Evolutionary conservation across 2,888 invertebrate species (phyloP), one percentile per base, ranked within the genome.

Genomic region (Microdon myrmicae): DNA sequence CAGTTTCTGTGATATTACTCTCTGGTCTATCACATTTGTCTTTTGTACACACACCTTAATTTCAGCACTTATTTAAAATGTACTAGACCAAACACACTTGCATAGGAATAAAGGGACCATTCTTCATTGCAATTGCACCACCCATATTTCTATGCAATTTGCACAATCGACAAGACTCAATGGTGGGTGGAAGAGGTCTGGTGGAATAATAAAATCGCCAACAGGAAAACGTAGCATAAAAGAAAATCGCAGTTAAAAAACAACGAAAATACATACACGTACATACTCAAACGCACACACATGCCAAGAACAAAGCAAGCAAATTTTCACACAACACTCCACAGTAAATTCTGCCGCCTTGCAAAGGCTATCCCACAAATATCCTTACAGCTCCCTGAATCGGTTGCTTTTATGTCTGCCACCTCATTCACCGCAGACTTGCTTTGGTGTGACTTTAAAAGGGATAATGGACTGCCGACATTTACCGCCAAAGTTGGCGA

Each of bases 151-250:
- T 28, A 31, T 60, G 54, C 54, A 49, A 61, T 56, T 64, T 64
- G 37, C 51, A 56, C 49, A 56, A 41, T 61, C 49, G 49, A 61
- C 55, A 61, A 49, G 55, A n/a, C n/a, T n/a, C n/a, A n/a, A n/a
- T n/a, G n/a, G n/a, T n/a, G 32, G 12, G 29, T 32, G 28, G 9
- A 34, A 32, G 31, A 22, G 8, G 12, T n/a, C 20, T 22, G 13
- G 19, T 4, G 32, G 32, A 9, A n/a, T 20, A 53, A 20, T 39
- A 12, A 38, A 25, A 13, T 23, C 8, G 5, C 16, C 3, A 31
- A 39, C 31, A 41, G 45, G 35, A 48, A 48, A 54, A n/a, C n/a
- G n/a, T n/a, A n/a, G n/a, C 37, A 31, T 51, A 39, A 44, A 47
- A 37, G 53, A 64, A 58, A 58, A 51, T 51, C 43, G 45, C 51